Evolutionary conservation across 2,113 vertebrate species (phyloP).

Genomic region (Toxostoma redivivum): DNA sequence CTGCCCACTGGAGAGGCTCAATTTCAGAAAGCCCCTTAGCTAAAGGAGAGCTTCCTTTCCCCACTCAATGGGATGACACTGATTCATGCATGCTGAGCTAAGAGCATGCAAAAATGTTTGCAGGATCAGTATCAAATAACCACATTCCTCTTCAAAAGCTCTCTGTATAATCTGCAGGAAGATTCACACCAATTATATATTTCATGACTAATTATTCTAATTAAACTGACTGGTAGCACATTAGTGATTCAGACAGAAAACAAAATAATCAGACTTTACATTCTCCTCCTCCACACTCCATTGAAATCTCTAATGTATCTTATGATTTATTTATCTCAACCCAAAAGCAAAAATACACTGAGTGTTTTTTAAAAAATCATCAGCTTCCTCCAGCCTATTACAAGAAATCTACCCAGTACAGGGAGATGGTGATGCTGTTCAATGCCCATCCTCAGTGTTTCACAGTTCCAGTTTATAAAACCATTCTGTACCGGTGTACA

Average conservation of each 20-base stretch:
- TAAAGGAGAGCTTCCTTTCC: neutral
- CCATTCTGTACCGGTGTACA: neutral
- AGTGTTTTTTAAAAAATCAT: neutral
- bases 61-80: neutral
- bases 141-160: constrained; percentile 16
- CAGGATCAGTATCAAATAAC: constrained; percentile 34
- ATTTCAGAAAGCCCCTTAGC: neutral
- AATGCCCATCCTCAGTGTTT: neutral
- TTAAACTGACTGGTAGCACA: constrained; percentile 48
- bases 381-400: neutral
- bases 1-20: neutral
- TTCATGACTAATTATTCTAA: constrained; percentile 60
- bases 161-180: constrained; percentile 4
- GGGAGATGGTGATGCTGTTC: neutral
- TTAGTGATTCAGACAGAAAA: constrained; percentile 52
- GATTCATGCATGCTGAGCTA: neutral
- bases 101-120: neutral
- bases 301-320: neutral
- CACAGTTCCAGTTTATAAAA: neutral
- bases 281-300: constrained; percentile 38
- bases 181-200: constrained; percentile 39
- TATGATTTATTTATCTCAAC: constrained; percentile 20
- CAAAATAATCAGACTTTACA: constrained; percentile 45
- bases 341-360: neutral
- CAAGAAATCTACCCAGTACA: neutral